These are phyloP conservation scores for Ectobius pallidus DNA, from an alignment of 2,888 invertebrate species.

Conservation along the genomic window DNA sequence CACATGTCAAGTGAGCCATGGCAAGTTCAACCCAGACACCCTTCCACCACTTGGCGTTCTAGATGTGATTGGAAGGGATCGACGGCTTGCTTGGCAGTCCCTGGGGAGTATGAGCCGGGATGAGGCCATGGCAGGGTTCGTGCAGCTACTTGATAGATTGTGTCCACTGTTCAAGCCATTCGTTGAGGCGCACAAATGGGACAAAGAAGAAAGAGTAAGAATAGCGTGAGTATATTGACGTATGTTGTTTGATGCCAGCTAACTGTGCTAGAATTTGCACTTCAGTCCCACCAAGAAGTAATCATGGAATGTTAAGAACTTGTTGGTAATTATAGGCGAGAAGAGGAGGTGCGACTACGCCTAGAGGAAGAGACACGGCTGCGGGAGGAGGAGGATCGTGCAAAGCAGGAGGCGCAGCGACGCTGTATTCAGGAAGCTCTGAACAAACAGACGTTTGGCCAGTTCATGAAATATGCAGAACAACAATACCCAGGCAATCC, in stretches of 20 bases:
- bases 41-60: constrained; percentile 86
- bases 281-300: no score
- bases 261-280: no score
- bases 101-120: constrained; percentile 84
- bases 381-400: constrained; percentile 69
- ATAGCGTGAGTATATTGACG: constrained; percentile 57
- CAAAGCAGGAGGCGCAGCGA: constrained; percentile 61
- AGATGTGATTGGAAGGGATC: constrained; percentile 93
- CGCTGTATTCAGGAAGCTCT: constrained; percentile 93
- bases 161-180: constrained; percentile 92
- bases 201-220: constrained; percentile 79
- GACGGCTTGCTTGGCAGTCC: constrained; percentile 92
- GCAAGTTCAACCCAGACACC: constrained; percentile 74
- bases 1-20: constrained; percentile 89
- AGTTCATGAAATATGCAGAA: constrained; percentile 91
- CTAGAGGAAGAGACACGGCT: constrained; percentile 61
- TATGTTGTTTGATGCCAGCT: no score
- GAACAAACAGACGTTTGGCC: constrained; percentile 91
- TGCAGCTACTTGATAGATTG: constrained; percentile 81
- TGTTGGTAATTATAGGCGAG: no score
- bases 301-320: no score
- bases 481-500: constrained; percentile 77
- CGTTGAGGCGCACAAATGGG: constrained; percentile 88
- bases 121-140: constrained; percentile 92
- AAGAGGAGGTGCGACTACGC: constrained; percentile 64